Percentiles rank a stretch among this genome's conserved stretches.
Evolutionary conservation across 2,888 invertebrate genomes (phyloP).

Genomic region (Tipula vernalis): DNA sequence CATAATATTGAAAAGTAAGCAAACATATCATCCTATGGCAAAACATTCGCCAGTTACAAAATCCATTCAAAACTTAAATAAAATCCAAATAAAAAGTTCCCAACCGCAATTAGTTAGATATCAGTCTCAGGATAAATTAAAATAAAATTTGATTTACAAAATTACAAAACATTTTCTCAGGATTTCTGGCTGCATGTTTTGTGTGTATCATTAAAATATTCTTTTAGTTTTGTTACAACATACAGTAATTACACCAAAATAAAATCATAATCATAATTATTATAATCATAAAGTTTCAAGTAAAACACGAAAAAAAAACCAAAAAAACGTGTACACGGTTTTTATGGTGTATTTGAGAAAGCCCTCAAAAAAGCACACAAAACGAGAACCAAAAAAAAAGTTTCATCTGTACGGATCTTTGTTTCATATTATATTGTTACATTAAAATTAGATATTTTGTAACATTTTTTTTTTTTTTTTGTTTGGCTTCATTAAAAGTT

Average conservation of each 20-base stretch:
- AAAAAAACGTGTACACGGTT: background rate
- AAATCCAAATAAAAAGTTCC: background rate
- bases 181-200: background rate
- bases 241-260: background rate
- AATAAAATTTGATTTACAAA: background rate
- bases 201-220: background rate
- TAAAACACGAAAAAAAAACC: background rate
- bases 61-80: background rate
- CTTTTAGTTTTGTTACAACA: background rate
- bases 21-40: no score
- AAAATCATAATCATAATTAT: background rate
- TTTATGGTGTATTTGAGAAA: background rate
- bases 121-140: background rate
- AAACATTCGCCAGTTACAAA: background rate
- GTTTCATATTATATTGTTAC: background rate
- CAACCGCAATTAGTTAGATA: background rate
- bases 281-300: background rate
- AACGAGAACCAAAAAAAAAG: background rate
- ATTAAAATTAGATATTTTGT: background rate
- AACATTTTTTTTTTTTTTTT: background rate
- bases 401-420: background rate
- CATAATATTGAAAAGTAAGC: no score
- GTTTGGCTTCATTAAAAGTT: conserved; percentile 4
- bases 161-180: background rate
- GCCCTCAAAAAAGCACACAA: background rate